Conservation (phyloP, 2,888 invertebrate species). For the Epirrhoe tristata region DNA sequence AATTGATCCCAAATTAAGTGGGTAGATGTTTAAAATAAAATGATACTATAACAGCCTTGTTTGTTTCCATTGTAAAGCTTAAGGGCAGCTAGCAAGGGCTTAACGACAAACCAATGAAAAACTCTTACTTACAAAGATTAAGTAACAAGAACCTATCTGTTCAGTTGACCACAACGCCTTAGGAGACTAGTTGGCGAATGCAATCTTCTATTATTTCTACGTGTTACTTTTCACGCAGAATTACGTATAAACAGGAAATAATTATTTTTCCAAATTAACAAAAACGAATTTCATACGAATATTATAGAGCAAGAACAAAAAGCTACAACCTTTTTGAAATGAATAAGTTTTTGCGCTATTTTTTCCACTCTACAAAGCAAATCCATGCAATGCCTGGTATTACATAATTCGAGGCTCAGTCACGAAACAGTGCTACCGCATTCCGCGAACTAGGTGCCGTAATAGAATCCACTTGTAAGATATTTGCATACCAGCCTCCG, state of each 20-base stretch:
- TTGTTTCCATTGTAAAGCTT: not conserved
- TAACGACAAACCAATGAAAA: not conserved
- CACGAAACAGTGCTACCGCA: slow-evolving; percentile 61
- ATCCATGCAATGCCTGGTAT: slow-evolving; percentile 24
- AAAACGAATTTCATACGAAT: no score
- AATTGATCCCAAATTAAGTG: slow-evolving; percentile 62
- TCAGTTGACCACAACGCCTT: no score
- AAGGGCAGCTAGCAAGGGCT: not conserved
- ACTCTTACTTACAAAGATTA: no score
- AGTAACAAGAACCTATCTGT: no score
- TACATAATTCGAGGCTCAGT: slow-evolving; percentile 42
- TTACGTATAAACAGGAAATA: no score
- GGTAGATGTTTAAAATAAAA: slow-evolving; percentile 49
- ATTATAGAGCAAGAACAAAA: no score
- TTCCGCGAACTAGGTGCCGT: slow-evolving; percentile 50
- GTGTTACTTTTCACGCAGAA: no score
- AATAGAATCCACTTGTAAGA: slow-evolving; percentile 32
- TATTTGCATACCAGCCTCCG: slow-evolving; percentile 28
- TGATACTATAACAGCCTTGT: slow-evolving; percentile 21
- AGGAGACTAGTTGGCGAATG: no score
- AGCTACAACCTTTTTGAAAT: not conserved
- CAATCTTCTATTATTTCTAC: no score
- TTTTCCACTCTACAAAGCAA: slow-evolving; percentile 34
- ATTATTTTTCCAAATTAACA: no score
- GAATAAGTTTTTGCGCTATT: slow-evolving; percentile 29